phyloP scores from a whole-genome alignment of 2,888 invertebrate species.

The Coenonympha arcania region DNA sequence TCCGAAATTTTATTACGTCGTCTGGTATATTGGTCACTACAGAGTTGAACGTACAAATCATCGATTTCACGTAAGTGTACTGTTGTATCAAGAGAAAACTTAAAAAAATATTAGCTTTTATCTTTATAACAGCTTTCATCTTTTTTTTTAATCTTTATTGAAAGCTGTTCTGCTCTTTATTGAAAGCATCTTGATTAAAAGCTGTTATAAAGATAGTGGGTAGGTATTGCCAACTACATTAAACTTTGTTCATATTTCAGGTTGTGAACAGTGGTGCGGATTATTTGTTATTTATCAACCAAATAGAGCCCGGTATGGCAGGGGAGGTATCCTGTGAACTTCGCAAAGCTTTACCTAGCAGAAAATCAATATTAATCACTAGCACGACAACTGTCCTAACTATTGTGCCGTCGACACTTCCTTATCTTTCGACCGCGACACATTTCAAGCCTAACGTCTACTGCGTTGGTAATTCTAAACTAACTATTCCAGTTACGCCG shows the following conservation, averaged over 20 bases:
- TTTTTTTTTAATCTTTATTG: too few relatives aligned
- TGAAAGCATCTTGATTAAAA: too few relatives aligned
- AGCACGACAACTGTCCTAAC: conserved; percentile 24
- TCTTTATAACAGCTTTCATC: neutral
- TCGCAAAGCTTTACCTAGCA: conserved; percentile 25
- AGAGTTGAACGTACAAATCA: conserved; percentile 35
- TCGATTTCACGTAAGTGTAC: conserved; percentile 36
- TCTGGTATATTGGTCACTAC: conserved; percentile 37
- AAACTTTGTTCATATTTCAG: too few relatives aligned
- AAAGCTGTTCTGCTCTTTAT: too few relatives aligned
- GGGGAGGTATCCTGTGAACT: conserved; percentile 36
- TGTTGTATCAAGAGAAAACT: neutral
- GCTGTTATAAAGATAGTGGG: too few relatives aligned
- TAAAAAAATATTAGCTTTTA: neutral
- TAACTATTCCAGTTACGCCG: conserved; percentile 9
- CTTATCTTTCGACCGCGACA: too few relatives aligned
- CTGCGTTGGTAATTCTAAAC: conserved; percentile 13
- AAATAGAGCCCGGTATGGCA: conserved; percentile 34
- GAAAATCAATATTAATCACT: conserved; percentile 26
- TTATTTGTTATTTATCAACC: conserved; percentile 33
- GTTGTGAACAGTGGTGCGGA: conserved; percentile 32
- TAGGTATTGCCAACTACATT: too few relatives aligned
- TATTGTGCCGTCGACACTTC: conserved; percentile 23
- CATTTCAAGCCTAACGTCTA: too few relatives aligned
- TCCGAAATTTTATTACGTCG: conserved; percentile 30